A percentile compares a stretch with the other conserved stretches of the same genome.
These are phyloP conservation scores for Agraylea sexmaculata DNA, from an alignment of 1,140 invertebrate species.

Conservation along the genomic window DNA sequence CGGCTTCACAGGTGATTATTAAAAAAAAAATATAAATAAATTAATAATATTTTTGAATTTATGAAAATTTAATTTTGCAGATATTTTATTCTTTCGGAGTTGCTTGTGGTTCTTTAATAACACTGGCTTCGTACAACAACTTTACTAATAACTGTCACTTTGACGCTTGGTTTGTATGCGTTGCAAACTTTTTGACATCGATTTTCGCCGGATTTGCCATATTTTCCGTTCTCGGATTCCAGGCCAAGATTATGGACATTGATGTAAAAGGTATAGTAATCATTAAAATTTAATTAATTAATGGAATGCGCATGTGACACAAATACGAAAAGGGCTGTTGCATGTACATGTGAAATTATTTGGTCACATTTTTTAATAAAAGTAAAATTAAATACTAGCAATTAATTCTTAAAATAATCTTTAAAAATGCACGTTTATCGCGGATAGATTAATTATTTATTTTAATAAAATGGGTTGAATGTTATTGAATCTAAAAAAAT, in stretches of 20 bases:
- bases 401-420: too few species aligned
- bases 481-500: too few species aligned
- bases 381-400: too few species aligned
- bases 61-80: constrained; percentile 28
- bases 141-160: constrained; percentile 62
- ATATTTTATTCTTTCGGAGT: constrained; percentile 65
- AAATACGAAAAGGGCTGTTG: too few species aligned
- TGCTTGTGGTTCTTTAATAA: constrained; percentile 57
- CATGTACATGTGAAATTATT: too few species aligned
- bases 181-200: constrained; percentile 60
- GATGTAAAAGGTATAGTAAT: constrained; percentile 36
- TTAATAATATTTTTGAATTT: not conserved
- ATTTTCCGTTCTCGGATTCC: constrained; percentile 71
- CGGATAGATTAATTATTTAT: too few species aligned
- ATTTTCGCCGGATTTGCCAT: constrained; percentile 66
- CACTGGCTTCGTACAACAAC: constrained; percentile 62
- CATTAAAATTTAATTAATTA: constrained; percentile 1
- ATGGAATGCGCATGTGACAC: too few species aligned
- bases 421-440: too few species aligned
- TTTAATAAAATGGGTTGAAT: too few species aligned
- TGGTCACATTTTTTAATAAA: too few species aligned
- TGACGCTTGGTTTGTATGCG: constrained; percentile 54
- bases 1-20: constrained; percentile 40
- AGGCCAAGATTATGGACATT: constrained; percentile 52
- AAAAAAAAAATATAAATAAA: constrained; percentile 1